Evolutionary conservation across 2,888 invertebrate genomes (phyloP).

Genomic region (Zygogramma bicolorata): DNA sequence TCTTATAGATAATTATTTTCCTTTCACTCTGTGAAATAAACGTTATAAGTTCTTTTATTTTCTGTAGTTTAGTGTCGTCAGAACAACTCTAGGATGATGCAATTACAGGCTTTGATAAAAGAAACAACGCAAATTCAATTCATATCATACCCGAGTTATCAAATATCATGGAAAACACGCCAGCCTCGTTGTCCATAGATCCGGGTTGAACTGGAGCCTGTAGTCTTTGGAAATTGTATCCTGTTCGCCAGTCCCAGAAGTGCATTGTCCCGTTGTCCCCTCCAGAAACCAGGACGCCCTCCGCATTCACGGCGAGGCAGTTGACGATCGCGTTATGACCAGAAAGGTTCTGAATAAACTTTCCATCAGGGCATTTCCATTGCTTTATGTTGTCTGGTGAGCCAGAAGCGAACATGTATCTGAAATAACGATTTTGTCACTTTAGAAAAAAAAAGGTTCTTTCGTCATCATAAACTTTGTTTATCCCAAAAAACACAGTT

Average conservation of each 20-base stretch:
- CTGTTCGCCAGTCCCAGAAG: slow-evolving; percentile 99
- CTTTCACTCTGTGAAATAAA: too few species aligned
- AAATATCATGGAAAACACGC: slow-evolving; percentile 95
- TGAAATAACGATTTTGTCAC: too few species aligned
- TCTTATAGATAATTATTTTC: too few species aligned
- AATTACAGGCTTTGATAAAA: too few species aligned
- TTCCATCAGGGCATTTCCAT: slow-evolving; percentile 98
- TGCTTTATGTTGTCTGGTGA: slow-evolving; percentile 99
- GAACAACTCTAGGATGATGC: too few species aligned
- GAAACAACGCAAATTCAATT: not conserved
- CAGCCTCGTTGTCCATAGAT: slow-evolving; percentile 99
- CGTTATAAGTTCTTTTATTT: too few species aligned
- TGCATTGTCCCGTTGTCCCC: slow-evolving; percentile 98
- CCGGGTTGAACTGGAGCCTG: slow-evolving; percentile 97
- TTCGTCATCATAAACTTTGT: too few species aligned
- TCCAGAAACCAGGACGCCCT: slow-evolving; percentile 96
- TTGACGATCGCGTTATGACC: slow-evolving; percentile 99
- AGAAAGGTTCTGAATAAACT: slow-evolving; percentile 95
- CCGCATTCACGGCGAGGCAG: slow-evolving; percentile 93
- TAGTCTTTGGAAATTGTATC: slow-evolving; percentile 95
- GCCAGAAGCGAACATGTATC: slow-evolving; percentile 96
- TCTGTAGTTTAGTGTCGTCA: too few species aligned
- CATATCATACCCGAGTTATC: slow-evolving; percentile 76
- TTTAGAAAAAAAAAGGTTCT: too few species aligned
- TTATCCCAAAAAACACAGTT: too few species aligned